Evolutionary conservation across 64 coral and sea anemone species (phyloP).

Genomic region (Anthopleura sola): DNA sequence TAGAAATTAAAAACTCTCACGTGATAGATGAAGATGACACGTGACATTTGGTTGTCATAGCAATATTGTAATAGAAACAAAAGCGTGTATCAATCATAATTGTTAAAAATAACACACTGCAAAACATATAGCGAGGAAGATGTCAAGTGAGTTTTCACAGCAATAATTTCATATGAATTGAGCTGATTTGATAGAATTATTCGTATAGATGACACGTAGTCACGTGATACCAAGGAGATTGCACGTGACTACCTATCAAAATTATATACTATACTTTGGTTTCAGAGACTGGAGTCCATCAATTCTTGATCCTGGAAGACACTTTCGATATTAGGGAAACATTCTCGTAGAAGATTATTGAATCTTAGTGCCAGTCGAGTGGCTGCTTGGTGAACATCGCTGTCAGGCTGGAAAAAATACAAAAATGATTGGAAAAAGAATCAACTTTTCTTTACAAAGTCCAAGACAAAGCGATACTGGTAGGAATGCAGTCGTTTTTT

Average conservation of each 20-base stretch:
- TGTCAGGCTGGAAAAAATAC: constrained; percentile 18
- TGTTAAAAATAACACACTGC: too few species aligned
- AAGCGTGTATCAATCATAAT: too few species aligned
- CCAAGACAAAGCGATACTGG: constrained; percentile 23
- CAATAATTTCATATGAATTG: too few species aligned
- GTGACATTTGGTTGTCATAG: neutral
- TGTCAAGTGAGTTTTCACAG: neutral
- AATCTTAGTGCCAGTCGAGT: constrained; percentile 3
- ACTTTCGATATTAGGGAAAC: constrained; percentile 46
- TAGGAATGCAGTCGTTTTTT: constrained; percentile 68
- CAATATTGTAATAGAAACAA: neutral
- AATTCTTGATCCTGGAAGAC: constrained; percentile 19
- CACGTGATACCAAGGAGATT: neutral
- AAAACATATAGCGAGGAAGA: too few species aligned
- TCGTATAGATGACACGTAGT: neutral
- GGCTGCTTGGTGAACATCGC: constrained; percentile 11
- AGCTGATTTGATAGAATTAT: neutral
- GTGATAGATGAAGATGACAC: too few species aligned
- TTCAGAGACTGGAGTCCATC: constrained; percentile 27
- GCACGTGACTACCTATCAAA: neutral
- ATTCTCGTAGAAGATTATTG: constrained; percentile 29
- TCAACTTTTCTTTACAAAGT: too few species aligned
- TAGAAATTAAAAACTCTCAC: neutral
- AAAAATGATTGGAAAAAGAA: neutral
- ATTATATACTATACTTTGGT: neutral